Conservation (phyloP, 1,140 invertebrate genomes). For the Bombus waltoni region DNA sequence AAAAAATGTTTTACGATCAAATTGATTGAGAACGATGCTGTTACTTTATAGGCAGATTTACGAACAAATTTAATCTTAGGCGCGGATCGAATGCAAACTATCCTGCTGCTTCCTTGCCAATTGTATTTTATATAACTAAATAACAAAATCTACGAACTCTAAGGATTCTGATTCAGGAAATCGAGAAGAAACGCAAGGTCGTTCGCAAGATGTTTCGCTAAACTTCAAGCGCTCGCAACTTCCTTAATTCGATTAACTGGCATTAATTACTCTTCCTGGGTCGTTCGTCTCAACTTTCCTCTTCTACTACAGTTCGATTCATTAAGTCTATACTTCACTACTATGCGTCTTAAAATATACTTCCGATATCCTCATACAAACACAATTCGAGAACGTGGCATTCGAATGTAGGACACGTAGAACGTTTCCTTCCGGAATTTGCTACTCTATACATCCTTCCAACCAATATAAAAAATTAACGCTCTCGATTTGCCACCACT, state of each 20-base stretch:
- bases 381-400: not conserved
- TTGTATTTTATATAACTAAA: not conserved
- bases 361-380: not conserved
- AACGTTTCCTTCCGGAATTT: not conserved
- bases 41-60: not conserved
- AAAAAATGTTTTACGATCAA: not conserved
- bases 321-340: not conserved
- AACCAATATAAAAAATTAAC: not conserved
- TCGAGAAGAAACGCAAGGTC: not conserved
- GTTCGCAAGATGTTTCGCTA: not conserved
- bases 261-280: constrained; percentile 18
- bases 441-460: not conserved
- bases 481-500: not conserved
- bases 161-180: not conserved
- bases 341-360: not conserved
- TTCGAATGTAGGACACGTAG: not conserved
- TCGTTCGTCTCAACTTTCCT: not conserved
- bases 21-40: not conserved
- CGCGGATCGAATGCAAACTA: not conserved
- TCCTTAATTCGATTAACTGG: constrained; percentile 25
- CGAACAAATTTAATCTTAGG: constrained; percentile 14
- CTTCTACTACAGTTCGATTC: not conserved
- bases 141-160: not conserved
- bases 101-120: not conserved
- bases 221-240: constrained; percentile 8